Evolutionary conservation across 2,797 vertebrate species (phyloP), one percentile per base, ranked within the genome.

Genomic region (Clarias pachynema): DNA sequence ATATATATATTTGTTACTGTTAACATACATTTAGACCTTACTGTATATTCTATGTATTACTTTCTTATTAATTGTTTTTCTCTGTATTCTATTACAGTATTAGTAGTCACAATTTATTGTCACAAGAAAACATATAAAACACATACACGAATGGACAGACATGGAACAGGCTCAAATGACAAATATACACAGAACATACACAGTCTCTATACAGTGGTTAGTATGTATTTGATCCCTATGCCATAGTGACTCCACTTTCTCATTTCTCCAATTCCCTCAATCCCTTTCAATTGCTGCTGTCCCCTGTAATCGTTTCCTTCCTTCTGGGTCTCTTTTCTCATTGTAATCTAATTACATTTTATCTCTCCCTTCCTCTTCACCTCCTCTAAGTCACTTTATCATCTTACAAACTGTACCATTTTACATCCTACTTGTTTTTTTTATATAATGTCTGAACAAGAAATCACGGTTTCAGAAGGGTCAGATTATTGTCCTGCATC

Each of bases 271-370:
- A 34, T 59, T 59, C 74, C 24, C 56, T 77, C 29, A 34, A 31
- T 37, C 31, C 18, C 20, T 22, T 77, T 59, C 15, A 95, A 94
- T 95, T 94, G 95, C 92, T 94, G 92, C 92, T 90, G 93, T 94
- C 92, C 93, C 91, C 91, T 93, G 93, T 95, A 95, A 95, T 95
- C 91, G 94, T 95, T 95, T 95, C 94, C 95, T 95, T 95, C 95
- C 94, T 95, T 93, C 94, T 94, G 91, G 93, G 86, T 92, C 91
- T 94, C 94, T 94, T 91, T 60, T 78, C 90, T 94, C 93, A 93
- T 95, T 95, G 94, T 94, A 95, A 95, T 94, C 92, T 92, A 95
- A 95, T 95, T 93, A 95, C 93, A 90, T 89, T 89, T 93, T 91
- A 89, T 93, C 92, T 90, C 89, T 93, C 89, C 83, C 91, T 93